Evolutionary conservation across 2,888 invertebrate genomes (phyloP).

Genomic region (Synanthedon myopaeformis): DNA sequence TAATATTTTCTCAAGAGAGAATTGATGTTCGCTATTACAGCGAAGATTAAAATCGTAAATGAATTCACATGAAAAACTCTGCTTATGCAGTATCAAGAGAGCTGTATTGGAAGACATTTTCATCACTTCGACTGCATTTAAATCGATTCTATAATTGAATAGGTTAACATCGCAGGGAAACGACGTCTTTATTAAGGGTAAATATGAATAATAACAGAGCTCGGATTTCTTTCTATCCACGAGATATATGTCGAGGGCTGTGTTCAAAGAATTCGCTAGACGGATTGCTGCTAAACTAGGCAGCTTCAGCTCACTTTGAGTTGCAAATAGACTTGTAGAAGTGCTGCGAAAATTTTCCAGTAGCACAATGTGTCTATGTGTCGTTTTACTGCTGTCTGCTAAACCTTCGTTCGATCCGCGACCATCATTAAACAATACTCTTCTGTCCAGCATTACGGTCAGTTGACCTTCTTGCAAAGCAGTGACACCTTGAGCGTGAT

Average conservation of each 20-base stretch:
- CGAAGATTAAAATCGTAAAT: conserved; percentile 15
- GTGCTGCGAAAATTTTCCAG: conserved; percentile 37
- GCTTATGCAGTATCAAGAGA: conserved; percentile 39
- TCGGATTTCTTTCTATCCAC: conserved; percentile 29
- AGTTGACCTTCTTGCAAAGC: conserved; percentile 89
- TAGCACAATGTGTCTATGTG: conserved; percentile 40
- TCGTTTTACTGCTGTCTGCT: conserved; percentile 84
- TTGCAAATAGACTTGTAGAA: neutral
- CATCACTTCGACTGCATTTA: conserved; percentile 16
- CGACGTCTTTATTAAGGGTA: conserved; percentile 40
- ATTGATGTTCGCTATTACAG: conserved; percentile 31
- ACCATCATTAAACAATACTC: conserved; percentile 92
- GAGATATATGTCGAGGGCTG: conserved; percentile 37
- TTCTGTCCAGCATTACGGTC: conserved; percentile 92
- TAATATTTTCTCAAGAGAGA: conserved; percentile 36
- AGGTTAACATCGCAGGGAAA: conserved; percentile 51
- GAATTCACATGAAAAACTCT: conserved; percentile 38
- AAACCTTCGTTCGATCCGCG: conserved; percentile 94
- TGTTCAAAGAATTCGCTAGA: conserved; percentile 32
- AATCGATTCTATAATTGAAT: conserved; percentile 37
- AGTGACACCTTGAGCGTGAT: conserved; percentile 92
- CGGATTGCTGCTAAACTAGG: conserved; percentile 41
- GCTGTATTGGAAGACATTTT: conserved; percentile 25
- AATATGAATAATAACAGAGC: conserved; percentile 32
- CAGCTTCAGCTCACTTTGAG: conserved; percentile 18